Evolutionary conservation across 2,888 invertebrate species (phyloP).

Genomic region (Drosophila bunnanda): DNA sequence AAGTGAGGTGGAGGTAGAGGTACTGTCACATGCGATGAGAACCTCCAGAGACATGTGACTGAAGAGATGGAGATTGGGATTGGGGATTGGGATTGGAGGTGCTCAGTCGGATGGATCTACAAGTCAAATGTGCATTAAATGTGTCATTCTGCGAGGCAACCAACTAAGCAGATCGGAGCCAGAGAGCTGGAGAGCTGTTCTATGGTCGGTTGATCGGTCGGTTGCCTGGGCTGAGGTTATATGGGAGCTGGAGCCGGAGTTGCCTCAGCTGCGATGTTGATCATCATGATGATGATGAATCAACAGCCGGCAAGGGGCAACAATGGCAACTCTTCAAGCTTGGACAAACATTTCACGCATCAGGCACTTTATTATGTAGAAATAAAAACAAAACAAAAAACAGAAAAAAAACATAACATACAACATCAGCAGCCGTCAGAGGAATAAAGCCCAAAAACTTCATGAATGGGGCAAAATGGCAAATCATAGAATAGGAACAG

Average conservation of each 20-base stretch:
- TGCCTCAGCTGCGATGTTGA: conserved; percentile 45
- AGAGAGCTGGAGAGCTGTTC: conserved; percentile 27
- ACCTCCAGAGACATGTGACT: conserved; percentile 20
- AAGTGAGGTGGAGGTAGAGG: conserved; percentile 16
- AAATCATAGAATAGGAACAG: conserved; percentile 42
- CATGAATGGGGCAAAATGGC: conserved; percentile 36
- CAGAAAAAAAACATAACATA: conserved; percentile 42
- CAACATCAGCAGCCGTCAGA: conserved; percentile 29
- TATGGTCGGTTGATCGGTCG: conserved; percentile 74
- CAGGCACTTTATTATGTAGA: conserved; percentile 81
- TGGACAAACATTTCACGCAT: conserved; percentile 84
- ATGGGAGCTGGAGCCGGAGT: conserved; percentile 56
- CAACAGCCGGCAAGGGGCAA: conserved; percentile 74
- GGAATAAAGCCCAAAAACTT: conserved; percentile 42
- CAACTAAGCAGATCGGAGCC: conserved; percentile 60
- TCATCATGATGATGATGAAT: conserved; percentile 65
- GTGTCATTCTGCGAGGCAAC: conserved; percentile 79
- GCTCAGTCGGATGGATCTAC: conserved; percentile 75
- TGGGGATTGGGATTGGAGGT: neutral
- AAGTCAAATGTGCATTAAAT: conserved; percentile 82
- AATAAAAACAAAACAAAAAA: too few relatives aligned
- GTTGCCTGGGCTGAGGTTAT: conserved; percentile 76
- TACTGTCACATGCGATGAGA: conserved; percentile 28
- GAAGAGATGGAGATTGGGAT: neutral
- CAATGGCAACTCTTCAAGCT: conserved; percentile 82